Evolutionary conservation across 2,888 invertebrate species (phyloP).

Genomic region (Beris chalybata): DNA sequence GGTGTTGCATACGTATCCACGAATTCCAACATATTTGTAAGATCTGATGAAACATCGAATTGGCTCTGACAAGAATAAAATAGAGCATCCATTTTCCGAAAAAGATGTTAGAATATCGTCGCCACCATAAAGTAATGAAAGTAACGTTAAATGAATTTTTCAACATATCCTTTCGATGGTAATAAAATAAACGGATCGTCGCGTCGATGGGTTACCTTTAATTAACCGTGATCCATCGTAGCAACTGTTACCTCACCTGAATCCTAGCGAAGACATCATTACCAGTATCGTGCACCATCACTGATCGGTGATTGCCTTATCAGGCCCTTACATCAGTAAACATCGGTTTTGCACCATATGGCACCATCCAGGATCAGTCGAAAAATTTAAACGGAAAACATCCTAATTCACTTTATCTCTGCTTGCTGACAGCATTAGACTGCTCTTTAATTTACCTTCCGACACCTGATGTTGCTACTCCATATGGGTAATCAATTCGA

Average conservation of each 20-base stretch:
- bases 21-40: too few relatives aligned
- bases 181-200: too few relatives aligned
- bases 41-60: too few relatives aligned
- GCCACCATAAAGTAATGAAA: too few relatives aligned
- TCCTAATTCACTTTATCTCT: conserved; percentile 23
- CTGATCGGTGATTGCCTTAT: conserved; percentile 11
- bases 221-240: conserved; percentile 19
- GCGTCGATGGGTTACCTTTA: background rate
- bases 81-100: too few relatives aligned
- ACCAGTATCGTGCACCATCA: conserved; percentile 3
- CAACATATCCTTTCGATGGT: too few relatives aligned
- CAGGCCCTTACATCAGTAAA: conserved; percentile 10
- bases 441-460: conserved; percentile 26
- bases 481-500: background rate
- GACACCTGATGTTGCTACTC: conserved; percentile 22
- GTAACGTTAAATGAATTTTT: too few relatives aligned
- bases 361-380: conserved; percentile 11
- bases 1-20: too few relatives aligned
- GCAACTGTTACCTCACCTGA: conserved; percentile 13
- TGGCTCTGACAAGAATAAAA: too few relatives aligned
- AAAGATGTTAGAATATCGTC: too few relatives aligned
- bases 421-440: conserved; percentile 12
- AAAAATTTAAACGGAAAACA: background rate
- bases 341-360: conserved; percentile 25
- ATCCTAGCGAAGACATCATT: conserved; percentile 3